Evolutionary conservation across 2,113 vertebrate species (phyloP).

Genomic region (Hyaena hyaena): DNA sequence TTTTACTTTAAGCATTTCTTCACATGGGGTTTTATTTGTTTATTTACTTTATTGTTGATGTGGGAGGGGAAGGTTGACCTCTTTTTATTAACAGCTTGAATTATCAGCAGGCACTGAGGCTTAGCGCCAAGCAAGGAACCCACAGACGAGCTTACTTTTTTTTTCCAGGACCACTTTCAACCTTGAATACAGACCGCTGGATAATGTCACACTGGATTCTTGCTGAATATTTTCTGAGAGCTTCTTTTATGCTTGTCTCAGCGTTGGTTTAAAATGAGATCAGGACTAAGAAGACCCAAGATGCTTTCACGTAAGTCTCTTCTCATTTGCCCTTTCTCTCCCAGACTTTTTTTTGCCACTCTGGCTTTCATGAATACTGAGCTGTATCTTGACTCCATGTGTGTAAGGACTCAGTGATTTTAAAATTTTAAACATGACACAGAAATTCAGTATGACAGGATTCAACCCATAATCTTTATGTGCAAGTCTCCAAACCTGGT

Average conservation of each 20-base stretch:
- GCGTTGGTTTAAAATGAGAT: conserved; percentile 1
- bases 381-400: not conserved
- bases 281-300: not conserved
- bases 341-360: not conserved
- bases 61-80: not conserved
- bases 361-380: not conserved
- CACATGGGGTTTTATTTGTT: conserved; percentile 14
- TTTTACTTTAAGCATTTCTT: conserved; percentile 26
- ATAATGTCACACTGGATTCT: not conserved
- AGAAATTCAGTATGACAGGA: not conserved
- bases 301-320: not conserved
- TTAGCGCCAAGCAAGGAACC: not conserved
- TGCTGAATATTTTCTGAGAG: not conserved
- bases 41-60: not conserved
- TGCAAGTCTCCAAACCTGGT: not conserved
- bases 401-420: not conserved
- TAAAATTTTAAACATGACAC: not conserved
- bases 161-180: not conserved
- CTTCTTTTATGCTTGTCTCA: conserved; percentile 10
- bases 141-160: not conserved
- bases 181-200: conserved; percentile 4
- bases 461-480: not conserved
- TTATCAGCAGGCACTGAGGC: conserved; percentile 42
- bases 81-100: conserved; percentile 69
- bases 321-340: not conserved